A percentile compares a stretch with the other conserved stretches of the same genome.
These are phyloP conservation scores for Ondatra zibethicus DNA, from an alignment of 2,113 vertebrate genomes.

Conservation along the genomic window DNA sequence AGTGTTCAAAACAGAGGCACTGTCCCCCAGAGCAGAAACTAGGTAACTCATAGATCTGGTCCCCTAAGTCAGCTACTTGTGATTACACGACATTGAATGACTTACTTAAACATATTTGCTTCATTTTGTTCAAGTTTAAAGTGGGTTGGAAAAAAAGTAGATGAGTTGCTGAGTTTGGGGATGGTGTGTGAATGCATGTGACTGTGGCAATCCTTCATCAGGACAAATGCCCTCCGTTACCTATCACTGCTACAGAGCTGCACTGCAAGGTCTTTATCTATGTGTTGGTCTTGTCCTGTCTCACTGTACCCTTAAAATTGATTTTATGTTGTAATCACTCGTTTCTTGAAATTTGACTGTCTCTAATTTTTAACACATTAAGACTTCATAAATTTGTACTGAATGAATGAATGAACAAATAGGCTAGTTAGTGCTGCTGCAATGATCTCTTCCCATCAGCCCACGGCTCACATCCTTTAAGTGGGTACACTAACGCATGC, in stretches of 20 bases:
- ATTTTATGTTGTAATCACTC: background rate
- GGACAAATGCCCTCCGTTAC: no score
- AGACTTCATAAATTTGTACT: background rate
- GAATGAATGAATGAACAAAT: background rate
- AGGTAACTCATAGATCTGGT: background rate
- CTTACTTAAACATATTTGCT: background rate
- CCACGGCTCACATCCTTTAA: background rate
- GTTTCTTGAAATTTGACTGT: background rate
- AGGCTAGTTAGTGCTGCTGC: background rate
- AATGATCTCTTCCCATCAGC: background rate
- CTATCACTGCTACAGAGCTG: background rate
- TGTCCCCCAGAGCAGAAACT: background rate
- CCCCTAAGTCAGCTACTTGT: background rate
- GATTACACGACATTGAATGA: background rate
- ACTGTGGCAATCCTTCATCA: background rate
- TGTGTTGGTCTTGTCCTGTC: background rate
- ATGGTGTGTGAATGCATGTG: background rate
- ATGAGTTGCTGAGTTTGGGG: background rate
- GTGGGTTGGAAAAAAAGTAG: background rate
- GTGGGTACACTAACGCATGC: background rate
- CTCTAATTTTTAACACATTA: background rate
- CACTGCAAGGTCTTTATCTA: background rate
- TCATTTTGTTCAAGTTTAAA: conserved; percentile 1
- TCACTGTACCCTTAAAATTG: background rate
- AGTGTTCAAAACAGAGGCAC: background rate